Evolutionary conservation across 2,113 vertebrate species (phyloP).

Genomic region (Prolemur simus): DNA sequence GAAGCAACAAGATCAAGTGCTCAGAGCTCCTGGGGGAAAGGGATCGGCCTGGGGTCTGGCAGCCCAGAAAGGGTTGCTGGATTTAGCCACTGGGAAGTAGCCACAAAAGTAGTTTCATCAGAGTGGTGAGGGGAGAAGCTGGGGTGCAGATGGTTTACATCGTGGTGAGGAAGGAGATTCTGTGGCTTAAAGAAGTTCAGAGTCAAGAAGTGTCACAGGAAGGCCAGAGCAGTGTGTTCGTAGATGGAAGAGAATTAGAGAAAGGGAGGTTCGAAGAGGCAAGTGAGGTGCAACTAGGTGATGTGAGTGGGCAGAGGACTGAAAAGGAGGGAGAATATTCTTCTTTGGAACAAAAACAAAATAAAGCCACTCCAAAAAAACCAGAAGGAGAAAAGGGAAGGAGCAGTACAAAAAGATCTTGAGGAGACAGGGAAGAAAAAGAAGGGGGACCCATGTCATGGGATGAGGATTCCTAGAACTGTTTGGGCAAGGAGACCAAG

Average conservation of each 20-base stretch:
- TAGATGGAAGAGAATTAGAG: not conserved
- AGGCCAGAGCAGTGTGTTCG: not conserved
- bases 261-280: not conserved
- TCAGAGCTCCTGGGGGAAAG: not conserved
- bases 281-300: not conserved
- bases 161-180: not conserved
- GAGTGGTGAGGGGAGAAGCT: not conserved
- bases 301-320: not conserved
- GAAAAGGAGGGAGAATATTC: not conserved
- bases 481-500: rapidly evolving
- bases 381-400: not conserved
- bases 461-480: not conserved
- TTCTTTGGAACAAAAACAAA: not conserved
- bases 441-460: not conserved
- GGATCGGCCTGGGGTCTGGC: not conserved
- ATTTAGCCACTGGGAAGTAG: not conserved
- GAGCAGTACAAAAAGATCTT: not conserved
- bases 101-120: not conserved
- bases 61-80: not conserved
- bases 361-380: no score
- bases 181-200: not conserved
- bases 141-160: not conserved
- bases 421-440: not conserved
- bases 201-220: not conserved
- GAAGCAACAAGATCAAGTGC: not conserved